phyloP scores from a whole-genome alignment of 2,797 vertebrate species.

The Rhinella marina region DNA sequence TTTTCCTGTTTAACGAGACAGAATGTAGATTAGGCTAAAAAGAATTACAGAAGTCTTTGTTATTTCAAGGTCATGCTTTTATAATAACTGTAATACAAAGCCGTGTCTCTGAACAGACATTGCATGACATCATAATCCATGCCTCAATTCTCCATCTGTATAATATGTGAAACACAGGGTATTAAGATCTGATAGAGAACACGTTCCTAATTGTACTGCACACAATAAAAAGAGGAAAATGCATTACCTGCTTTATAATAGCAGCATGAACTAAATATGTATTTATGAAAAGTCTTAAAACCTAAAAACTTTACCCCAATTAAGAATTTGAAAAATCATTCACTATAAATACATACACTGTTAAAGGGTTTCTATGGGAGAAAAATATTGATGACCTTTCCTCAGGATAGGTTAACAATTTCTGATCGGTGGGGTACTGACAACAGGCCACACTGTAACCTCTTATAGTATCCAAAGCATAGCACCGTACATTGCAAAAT shows the following conservation, averaged over 20 bases:
- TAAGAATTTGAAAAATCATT: too few species aligned
- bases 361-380: too few species aligned
- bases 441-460: too few species aligned
- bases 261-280: not conserved
- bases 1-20: slow-evolving; percentile 40
- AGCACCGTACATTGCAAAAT: too few species aligned
- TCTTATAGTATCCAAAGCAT: too few species aligned
- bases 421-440: too few species aligned
- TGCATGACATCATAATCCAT: slow-evolving; percentile 54
- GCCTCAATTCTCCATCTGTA: slow-evolving; percentile 49
- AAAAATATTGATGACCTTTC: too few species aligned
- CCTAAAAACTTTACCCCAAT: too few species aligned
- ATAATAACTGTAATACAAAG: slow-evolving; percentile 47
- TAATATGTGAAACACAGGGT: slow-evolving; percentile 32
- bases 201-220: not conserved
- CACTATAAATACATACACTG: too few species aligned
- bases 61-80: slow-evolving; percentile 52
- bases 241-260: not conserved
- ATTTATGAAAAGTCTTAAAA: not conserved
- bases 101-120: slow-evolving; percentile 33
- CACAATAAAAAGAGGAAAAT: not conserved
- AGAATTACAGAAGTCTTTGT: slow-evolving; percentile 50
- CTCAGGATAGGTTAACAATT: too few species aligned
- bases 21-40: slow-evolving; percentile 53
- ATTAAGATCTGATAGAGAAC: slow-evolving; percentile 17